phyloP scores from a whole-genome alignment of 2,113 vertebrate species.

The Pristiophorus japonicus region DNA sequence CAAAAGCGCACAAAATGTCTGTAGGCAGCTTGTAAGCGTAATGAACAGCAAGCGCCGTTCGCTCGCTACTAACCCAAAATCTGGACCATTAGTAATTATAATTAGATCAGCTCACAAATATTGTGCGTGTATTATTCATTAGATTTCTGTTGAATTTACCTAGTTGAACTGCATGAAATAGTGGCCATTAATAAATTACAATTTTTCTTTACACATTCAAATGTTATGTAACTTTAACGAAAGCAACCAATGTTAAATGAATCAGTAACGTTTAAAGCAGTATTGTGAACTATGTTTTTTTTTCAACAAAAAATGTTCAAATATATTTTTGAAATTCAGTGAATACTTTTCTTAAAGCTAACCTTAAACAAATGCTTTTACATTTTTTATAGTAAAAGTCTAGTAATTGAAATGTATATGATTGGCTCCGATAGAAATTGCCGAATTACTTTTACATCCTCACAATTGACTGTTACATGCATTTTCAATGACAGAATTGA shows the following conservation, averaged over 20 bases:
- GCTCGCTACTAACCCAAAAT: background rate
- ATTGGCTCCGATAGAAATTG: background rate
- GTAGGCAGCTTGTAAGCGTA: too few species aligned
- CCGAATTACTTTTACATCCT: constrained; percentile 31
- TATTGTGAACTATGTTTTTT: background rate
- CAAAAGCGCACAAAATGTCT: too few species aligned
- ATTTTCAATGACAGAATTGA: constrained; percentile 69
- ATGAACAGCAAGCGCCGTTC: too few species aligned
- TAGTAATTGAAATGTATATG: background rate
- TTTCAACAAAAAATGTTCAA: background rate
- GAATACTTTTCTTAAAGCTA: background rate
- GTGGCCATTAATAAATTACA: background rate
- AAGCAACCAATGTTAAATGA: background rate
- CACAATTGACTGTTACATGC: background rate
- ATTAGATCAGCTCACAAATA: background rate
- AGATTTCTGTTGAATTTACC: background rate
- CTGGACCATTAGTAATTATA: background rate
- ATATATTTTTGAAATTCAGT: background rate
- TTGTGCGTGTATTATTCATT: background rate
- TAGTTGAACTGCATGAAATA: background rate
- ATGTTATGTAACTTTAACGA: background rate
- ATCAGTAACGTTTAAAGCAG: background rate
- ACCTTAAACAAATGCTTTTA: background rate
- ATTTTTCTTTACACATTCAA: background rate
- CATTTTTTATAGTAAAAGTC: background rate